phyloP scores from a whole-genome alignment of 2,888 invertebrate species.

The Halictus quadricinctus region DNA sequence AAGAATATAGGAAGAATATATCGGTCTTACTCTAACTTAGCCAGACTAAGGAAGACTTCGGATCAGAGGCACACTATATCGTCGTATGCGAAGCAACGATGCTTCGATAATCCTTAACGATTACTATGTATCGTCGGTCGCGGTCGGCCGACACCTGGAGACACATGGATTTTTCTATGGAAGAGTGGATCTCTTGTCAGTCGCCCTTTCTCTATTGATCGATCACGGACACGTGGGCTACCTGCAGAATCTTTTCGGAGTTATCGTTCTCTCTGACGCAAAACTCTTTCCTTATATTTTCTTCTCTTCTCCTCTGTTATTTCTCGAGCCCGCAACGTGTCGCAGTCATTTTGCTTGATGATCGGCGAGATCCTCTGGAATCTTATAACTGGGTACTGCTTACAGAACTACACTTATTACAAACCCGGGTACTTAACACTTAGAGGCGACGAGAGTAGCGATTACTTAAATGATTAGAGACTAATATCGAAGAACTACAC shows the following conservation, averaged over 20 bases:
- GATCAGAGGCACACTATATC: slow-evolving; percentile 77
- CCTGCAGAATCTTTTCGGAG: neutral
- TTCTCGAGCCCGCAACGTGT: neutral
- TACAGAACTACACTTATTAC: slow-evolving; percentile 24
- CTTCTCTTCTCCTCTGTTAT: neutral
- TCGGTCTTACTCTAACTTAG: slow-evolving; percentile 46
- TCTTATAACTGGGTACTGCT: slow-evolving; percentile 33
- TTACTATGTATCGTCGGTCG: slow-evolving; percentile 47
- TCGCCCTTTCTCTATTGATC: slow-evolving; percentile 15
- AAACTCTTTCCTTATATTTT: neutral
- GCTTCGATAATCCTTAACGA: slow-evolving; percentile 36
- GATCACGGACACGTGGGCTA: slow-evolving; percentile 48
- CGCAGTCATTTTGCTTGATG: neutral
- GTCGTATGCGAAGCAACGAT: slow-evolving; percentile 35
- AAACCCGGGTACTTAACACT: slow-evolving; percentile 3
- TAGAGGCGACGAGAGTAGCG: slow-evolving; percentile 28
- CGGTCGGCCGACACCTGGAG: slow-evolving; percentile 60
- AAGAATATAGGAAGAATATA: slow-evolving; percentile 62
- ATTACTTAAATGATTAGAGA: slow-evolving; percentile 39
- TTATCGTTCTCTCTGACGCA: neutral
- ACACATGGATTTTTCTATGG: slow-evolving; percentile 68
- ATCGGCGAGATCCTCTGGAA: slow-evolving; percentile 4
- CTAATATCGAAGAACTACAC: slow-evolving; percentile 41
- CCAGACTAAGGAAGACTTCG: slow-evolving; percentile 76
- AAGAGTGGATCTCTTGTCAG: slow-evolving; percentile 32